A percentile compares a stretch with the other conserved stretches of the same genome.
These are phyloP conservation scores for Acropora yongei DNA, from an alignment of 64 coral and sea anemone genomes.

Conservation along the genomic window DNA sequence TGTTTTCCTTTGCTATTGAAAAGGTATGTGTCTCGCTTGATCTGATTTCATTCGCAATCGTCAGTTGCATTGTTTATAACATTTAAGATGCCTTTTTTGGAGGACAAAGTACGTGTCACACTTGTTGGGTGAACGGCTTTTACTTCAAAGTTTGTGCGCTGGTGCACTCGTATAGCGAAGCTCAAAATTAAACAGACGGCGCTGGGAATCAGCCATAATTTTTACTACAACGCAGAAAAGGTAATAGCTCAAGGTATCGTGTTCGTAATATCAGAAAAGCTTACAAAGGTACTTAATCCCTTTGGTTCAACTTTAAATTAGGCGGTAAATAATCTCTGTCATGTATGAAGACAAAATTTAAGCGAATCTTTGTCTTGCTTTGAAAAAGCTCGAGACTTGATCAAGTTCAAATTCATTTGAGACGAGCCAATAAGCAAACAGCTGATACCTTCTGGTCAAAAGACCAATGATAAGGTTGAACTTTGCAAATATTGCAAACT, in stretches of 20 bases:
- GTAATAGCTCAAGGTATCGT: not conserved
- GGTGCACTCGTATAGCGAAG: not conserved
- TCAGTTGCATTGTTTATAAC: not conserved
- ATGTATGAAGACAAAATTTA: not conserved
- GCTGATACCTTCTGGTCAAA: not conserved
- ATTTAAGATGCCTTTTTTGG: not conserved
- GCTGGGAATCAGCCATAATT: not conserved
- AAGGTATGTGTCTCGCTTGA: slow-evolving; percentile 14
- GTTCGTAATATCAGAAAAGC: not conserved
- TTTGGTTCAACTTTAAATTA: not conserved
- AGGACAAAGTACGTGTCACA: no score
- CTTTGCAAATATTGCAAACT: not conserved
- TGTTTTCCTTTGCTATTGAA: not conserved
- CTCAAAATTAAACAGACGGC: not conserved
- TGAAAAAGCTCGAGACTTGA: not conserved
- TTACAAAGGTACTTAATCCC: not conserved
- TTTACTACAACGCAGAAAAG: not conserved
- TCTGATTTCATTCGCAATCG: not conserved
- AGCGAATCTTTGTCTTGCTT: not conserved
- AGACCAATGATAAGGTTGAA: not conserved
- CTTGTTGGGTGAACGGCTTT: not conserved
- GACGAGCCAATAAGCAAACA: not conserved
- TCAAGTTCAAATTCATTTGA: not conserved
- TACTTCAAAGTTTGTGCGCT: not conserved
- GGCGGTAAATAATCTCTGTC: not conserved